Evolutionary conservation across 2,113 vertebrate species (phyloP).

Genomic region (Leptosomus discolor): DNA sequence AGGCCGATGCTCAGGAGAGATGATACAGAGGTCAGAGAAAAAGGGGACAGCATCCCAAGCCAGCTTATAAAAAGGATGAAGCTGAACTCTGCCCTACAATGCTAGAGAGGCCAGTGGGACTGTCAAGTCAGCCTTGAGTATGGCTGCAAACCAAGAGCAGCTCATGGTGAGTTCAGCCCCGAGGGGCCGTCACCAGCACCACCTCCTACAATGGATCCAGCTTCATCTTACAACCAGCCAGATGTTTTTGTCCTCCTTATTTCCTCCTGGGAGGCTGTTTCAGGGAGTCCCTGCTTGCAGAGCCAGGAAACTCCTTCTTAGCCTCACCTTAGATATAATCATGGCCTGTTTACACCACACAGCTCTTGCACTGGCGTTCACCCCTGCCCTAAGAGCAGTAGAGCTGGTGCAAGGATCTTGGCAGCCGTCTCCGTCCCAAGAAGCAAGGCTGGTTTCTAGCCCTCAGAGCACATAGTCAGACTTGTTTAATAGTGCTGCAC

Average conservation of each 20-base stretch:
- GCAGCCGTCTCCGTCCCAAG: background rate
- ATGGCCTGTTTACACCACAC: background rate
- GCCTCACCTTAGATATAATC: background rate
- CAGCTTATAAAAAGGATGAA: background rate
- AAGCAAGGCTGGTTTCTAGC: background rate
- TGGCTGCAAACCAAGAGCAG: background rate
- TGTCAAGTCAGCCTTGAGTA: background rate
- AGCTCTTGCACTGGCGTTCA: background rate
- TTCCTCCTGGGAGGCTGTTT: background rate
- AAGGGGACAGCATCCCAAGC: background rate
- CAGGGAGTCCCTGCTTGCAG: background rate
- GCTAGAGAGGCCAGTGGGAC: background rate
- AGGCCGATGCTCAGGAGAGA: background rate
- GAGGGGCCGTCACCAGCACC: background rate
- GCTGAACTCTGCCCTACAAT: background rate
- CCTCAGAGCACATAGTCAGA: background rate
- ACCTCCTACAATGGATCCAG: background rate
- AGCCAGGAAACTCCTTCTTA: background rate
- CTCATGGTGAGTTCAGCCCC: background rate
- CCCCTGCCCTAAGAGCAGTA: background rate
- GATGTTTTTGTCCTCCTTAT: background rate
- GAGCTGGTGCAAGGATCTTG: background rate
- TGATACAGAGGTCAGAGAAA: background rate
- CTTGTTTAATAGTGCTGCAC: constrained; percentile 54
- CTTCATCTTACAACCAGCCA: background rate